These are phyloP conservation scores for Corydoras sp. DNA, from an alignment of 2,113 vertebrate species.

Conservation along the genomic window DNA sequence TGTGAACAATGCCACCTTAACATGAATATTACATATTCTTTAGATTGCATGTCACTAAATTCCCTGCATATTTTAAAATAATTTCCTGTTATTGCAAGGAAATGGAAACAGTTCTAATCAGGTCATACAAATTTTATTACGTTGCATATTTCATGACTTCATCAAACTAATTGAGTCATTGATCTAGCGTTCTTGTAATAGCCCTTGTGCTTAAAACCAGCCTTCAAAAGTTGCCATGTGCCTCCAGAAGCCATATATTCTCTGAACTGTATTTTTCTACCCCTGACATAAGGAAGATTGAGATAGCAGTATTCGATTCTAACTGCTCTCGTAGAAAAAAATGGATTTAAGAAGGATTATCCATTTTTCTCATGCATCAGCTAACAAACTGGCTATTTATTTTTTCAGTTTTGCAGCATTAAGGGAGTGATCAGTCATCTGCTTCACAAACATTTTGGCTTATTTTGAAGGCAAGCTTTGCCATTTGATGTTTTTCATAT, in stretches of 20 bases:
- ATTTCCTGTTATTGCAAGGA: conserved; percentile 40
- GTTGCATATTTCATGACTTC: conserved; percentile 47
- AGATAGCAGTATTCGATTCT: conserved; percentile 10
- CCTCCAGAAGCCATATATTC: conserved; percentile 21
- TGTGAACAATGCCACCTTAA: conserved; percentile 37
- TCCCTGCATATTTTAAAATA: conserved; percentile 41
- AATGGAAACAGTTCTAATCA: conserved; percentile 46
- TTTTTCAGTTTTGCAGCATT: neutral
- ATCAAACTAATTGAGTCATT: conserved; percentile 47
- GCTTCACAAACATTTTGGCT: neutral
- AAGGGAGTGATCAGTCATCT: neutral
- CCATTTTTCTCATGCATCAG: neutral
- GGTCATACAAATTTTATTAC: conserved; percentile 45
- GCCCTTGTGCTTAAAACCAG: conserved; percentile 26
- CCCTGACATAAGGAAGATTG: conserved; percentile 18
- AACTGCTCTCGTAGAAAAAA: conserved; percentile 1
- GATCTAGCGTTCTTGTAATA: conserved; percentile 24
- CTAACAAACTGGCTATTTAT: neutral
- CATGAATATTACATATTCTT: conserved; percentile 35
- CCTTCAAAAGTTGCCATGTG: conserved; percentile 23
- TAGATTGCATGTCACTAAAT: conserved; percentile 36
- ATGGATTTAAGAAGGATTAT: conserved; percentile 3
- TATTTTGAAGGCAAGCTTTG: too few relatives aligned
- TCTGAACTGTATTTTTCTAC: conserved; percentile 25
- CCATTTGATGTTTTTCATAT: too few relatives aligned